A percentile compares a stretch with the other conserved stretches of the same genome.
phyloP scores from a whole-genome alignment of 1,140 invertebrate species.

The Notospermus geniculatus region DNA sequence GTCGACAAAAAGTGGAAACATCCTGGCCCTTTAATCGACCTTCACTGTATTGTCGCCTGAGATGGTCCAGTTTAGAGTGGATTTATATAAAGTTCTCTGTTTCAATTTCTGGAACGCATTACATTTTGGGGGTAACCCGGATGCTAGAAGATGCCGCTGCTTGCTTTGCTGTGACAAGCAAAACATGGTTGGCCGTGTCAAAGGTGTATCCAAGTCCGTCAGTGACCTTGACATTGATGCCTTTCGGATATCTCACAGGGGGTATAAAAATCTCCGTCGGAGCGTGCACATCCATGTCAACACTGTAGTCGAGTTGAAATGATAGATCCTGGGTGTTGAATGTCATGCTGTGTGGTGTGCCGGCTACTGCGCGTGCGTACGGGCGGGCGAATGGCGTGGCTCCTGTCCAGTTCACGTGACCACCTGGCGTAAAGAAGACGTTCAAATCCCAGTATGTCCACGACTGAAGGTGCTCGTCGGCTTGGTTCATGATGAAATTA shows the following conservation, averaged over 20 bases:
- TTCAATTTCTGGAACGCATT: no score
- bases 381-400: constrained; percentile 25
- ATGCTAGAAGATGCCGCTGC: no score
- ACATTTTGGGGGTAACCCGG: no score
- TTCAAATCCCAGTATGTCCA: constrained; percentile 39
- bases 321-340: constrained; percentile 18
- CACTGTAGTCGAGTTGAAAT: constrained; percentile 21
- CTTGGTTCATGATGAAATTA: constrained; percentile 25
- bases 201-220: background rate
- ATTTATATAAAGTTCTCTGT: no score
- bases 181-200: background rate
- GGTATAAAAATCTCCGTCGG: constrained; percentile 32
- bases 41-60: no score
- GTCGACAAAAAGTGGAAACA: no score
- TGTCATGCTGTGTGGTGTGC: constrained; percentile 18
- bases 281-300: constrained; percentile 11
- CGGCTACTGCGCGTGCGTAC: constrained; percentile 29
- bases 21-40: no score
- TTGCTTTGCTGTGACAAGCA: no score
- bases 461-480: constrained; percentile 30
- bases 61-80: no score
- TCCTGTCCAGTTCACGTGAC: constrained; percentile 15
- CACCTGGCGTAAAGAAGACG: constrained; percentile 26
- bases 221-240: constrained; percentile 3
- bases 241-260: constrained; percentile 26